Base-by-base conservation (phyloP, 2,113 vertebrate genomes). In the Gadus macrocephalus region DNA sequence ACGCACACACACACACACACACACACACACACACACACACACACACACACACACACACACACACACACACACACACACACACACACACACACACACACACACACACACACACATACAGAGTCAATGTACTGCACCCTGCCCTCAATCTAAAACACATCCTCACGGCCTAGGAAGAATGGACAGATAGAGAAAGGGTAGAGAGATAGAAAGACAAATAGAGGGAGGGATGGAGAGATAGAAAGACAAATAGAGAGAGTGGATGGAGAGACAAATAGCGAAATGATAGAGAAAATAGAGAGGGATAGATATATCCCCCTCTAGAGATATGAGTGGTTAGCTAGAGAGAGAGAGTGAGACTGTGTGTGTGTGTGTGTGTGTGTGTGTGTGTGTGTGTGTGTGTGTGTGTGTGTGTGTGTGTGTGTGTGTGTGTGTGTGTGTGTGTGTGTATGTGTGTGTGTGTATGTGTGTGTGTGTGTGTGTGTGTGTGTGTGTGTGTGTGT, bases 61-160 rank as follows among this genome's bases (percentile, higher is more conserved):
- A 42, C 90, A 82, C 87, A 88, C 88, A 87, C 85, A 87, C 64
- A 53, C 78, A 73, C 42, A 73, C 86, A 89, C 85, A 77, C 89
- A 90, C 86, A 83, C 71, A 63, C 72, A 77, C 87, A 83, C 38
- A 42, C 38, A 78, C 83, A 76, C 20, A 20, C 20, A 20, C 20
- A 20, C 85, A 86, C 81, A 77, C 89, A 90, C 86, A 83, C 71
- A 63, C 71, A 77, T 86, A 83, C 42, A 49, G 9, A 78, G 82
- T 75, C 85, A 86, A 81, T 82, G 83, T 28, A 16, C 62, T 84
- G 82, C 79, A 49, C 42, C 86, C 85, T 92, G 90, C 88, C 90
- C 91, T 89, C 92, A 91, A 92, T 93, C 89, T 90, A 81, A 91
- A 91, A 89, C 78, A 58, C 55, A 5, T n/a, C 55, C 55, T n/a